Evolutionary conservation across 2,888 invertebrate species (phyloP).

Genomic region (Notodonta dromedarius): DNA sequence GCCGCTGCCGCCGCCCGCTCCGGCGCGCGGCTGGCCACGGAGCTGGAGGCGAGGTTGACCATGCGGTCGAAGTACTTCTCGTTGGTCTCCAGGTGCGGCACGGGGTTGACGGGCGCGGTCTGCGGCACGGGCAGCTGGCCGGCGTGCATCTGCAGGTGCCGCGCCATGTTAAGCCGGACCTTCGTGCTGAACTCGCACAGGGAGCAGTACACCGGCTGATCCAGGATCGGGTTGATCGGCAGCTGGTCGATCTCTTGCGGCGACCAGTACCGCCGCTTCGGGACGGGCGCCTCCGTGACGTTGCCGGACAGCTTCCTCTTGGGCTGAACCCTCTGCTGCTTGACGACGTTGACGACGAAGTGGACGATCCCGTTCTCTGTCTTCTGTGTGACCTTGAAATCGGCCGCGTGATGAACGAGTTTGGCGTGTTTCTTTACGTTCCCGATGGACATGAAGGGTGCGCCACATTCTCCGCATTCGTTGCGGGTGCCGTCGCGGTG

Average conservation of each 20-base stretch:
- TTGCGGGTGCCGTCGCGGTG: constrained; percentile 30
- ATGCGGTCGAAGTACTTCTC: constrained; percentile 94
- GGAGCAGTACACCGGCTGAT: constrained; percentile 85
- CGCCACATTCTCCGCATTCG: constrained; percentile 48
- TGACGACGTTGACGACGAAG: constrained; percentile 7
- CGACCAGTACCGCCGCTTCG: constrained; percentile 64
- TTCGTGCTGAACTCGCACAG: constrained; percentile 88
- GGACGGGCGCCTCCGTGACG: constrained; percentile 34
- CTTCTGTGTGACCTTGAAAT: constrained; percentile 10
- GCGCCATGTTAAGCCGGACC: constrained; percentile 88
- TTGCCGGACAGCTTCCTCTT: constrained; percentile 37
- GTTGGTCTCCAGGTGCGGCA: constrained; percentile 90
- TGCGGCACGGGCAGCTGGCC: constrained; percentile 86
- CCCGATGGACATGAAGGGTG: constrained; percentile 18
- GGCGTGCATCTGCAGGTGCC: constrained; percentile 88
- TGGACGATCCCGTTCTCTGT: constrained; percentile 7
- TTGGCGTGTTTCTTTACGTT: constrained; percentile 48
- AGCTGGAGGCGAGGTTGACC: constrained; percentile 92
- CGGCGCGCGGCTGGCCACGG: constrained; percentile 52
- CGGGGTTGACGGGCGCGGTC: constrained; percentile 91
- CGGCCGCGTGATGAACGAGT: constrained; percentile 35
- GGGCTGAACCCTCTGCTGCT: constrained; percentile 19
- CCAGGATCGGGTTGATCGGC: constrained; percentile 87
- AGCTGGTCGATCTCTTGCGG: constrained; percentile 86
- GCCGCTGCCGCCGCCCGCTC: constrained; percentile 43